A percentile compares a stretch with the other conserved stretches of the same genome.
Conservation (phyloP, 2,888 invertebrate genomes). For the Phasia obesa region DNA sequence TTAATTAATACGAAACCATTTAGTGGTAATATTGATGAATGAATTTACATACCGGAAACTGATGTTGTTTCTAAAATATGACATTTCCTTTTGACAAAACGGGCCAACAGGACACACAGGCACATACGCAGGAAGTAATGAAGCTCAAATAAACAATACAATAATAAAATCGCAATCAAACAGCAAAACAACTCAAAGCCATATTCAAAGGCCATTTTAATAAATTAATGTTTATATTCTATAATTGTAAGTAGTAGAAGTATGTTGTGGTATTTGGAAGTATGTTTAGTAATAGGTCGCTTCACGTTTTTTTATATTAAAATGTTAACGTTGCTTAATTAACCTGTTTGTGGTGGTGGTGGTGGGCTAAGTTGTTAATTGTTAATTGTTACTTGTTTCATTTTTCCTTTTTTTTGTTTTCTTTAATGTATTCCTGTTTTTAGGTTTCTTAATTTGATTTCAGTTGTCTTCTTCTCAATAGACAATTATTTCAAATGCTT, state of each 20-base stretch:
- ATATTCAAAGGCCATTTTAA: constrained; percentile 56
- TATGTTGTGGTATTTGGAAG: too few species aligned
- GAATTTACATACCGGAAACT: constrained; percentile 86
- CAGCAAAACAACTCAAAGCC: constrained; percentile 78
- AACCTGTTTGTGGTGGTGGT: constrained; percentile 20
- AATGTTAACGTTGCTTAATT: background rate
- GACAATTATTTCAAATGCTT: constrained; percentile 8
- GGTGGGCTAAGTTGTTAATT: constrained; percentile 51
- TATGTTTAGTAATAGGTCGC: too few species aligned
- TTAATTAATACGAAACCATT: background rate
- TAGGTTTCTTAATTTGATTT: constrained; percentile 25
- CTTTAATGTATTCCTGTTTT: constrained; percentile 3
- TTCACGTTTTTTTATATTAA: constrained; percentile 3
- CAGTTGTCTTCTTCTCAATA: constrained; percentile 11
- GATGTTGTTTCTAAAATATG: constrained; percentile 87
- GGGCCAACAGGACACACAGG: constrained; percentile 86
- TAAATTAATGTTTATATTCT: too few species aligned
- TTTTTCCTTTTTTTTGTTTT: constrained; percentile 5
- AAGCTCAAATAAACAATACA: constrained; percentile 87
- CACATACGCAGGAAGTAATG: constrained; percentile 89
- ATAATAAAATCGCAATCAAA: constrained; percentile 81
- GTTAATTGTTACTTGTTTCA: background rate
- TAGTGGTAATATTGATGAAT: background rate
- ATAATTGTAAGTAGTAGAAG: too few species aligned
- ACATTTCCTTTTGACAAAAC: constrained; percentile 86